A percentile compares a stretch with the other conserved stretches of the same genome.
phyloP scores from a whole-genome alignment of 2,888 invertebrate species.

The Odontocolon sp. region DNA sequence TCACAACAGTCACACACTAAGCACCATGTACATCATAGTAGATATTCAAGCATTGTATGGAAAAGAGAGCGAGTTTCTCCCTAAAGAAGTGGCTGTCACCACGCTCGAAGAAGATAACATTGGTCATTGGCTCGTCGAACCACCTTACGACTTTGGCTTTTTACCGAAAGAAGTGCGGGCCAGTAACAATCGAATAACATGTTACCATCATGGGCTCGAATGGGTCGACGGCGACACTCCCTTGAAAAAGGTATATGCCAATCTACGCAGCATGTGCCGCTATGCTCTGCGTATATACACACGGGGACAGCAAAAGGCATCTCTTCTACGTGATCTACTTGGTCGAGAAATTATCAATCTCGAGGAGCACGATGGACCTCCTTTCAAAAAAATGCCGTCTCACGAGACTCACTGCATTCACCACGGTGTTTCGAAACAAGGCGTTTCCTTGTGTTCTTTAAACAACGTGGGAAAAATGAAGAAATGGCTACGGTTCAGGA shows the following conservation, averaged over 20 bases:
- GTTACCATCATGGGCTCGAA: slow-evolving; percentile 16
- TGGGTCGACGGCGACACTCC: slow-evolving; percentile 34
- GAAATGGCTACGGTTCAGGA: background rate
- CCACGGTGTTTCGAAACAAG: background rate
- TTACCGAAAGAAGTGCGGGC: background rate
- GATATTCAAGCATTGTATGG: slow-evolving; percentile 19
- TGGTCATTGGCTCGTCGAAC: slow-evolving; percentile 16
- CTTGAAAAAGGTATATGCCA: background rate
- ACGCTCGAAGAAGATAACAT: background rate
- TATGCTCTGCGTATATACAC: background rate
- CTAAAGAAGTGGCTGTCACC: slow-evolving; percentile 20
- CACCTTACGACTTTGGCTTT: slow-evolving; percentile 12
- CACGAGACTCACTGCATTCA: background rate
- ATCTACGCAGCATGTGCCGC: slow-evolving; percentile 4
- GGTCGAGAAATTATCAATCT: background rate
- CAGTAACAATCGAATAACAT: background rate
- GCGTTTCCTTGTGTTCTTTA: background rate
- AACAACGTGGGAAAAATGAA: background rate
- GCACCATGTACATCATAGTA: slow-evolving; percentile 61
- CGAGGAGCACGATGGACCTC: background rate
- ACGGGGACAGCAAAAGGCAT: background rate
- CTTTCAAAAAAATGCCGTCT: background rate
- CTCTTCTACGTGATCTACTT: background rate
- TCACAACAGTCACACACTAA: no score
- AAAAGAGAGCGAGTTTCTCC: background rate